phyloP scores from a whole-genome alignment of 1,140 invertebrate genomes.

The Drosophila insularis region DNA sequence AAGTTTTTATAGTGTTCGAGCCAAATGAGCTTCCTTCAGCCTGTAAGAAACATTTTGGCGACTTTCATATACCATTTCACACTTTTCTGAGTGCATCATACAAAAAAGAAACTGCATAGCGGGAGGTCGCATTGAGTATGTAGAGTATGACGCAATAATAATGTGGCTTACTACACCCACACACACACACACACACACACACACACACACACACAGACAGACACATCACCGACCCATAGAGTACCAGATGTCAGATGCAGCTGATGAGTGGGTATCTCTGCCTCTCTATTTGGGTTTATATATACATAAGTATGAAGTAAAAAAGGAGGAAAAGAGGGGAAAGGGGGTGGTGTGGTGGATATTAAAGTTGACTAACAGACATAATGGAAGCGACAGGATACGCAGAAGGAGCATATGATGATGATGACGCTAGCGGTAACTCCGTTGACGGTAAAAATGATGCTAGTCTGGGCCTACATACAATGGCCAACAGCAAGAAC shows the following conservation, averaged over 20 bases:
- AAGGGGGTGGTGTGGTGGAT: not conserved
- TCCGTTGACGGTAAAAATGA: not conserved
- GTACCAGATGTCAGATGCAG: not conserved
- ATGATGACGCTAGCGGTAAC: not conserved
- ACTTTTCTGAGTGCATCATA: too few species aligned
- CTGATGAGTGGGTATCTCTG: not conserved
- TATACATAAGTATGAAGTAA: slow-evolving; percentile 1
- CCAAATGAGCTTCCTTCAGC: too few species aligned
- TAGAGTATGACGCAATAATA: too few species aligned
- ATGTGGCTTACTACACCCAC: too few species aligned
- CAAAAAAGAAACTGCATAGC: too few species aligned
- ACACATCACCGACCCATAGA: not conserved
- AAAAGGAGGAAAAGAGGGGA: not conserved
- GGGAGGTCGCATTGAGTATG: too few species aligned
- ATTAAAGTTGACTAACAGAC: slow-evolving; percentile 6
- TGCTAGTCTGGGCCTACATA: slow-evolving; percentile 1
- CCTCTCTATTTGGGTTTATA: slow-evolving; percentile 7
- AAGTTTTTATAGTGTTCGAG: too few species aligned
- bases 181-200: slow-evolving; percentile 16
- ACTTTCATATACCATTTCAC: too few species aligned
- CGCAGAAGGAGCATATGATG: not conserved
- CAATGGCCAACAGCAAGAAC: not conserved
- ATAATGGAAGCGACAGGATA: slow-evolving; percentile 1
- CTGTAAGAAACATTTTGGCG: too few species aligned
- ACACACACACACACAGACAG: slow-evolving; percentile 8